Evolutionary conservation across 2,888 invertebrate genomes (phyloP), one percentile per base, ranked within the genome.

Genomic region (Xestobium rufovillosum): DNA sequence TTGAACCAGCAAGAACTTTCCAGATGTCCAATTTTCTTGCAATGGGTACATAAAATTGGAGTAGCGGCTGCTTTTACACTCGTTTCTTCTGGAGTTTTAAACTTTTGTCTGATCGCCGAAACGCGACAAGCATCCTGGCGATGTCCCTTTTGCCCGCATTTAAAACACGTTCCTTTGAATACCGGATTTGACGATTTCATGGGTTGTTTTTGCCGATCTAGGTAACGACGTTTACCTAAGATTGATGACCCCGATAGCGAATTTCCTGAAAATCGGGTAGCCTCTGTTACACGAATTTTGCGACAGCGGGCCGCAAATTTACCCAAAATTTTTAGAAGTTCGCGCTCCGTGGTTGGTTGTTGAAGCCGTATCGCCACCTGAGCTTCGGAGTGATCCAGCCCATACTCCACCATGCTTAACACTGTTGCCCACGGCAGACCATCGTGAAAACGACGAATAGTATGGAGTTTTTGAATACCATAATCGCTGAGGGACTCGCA

Each of bases 1-100:
- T 45, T 45, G 37, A 11, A 36, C 39, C 39, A 46, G 33, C 42
- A 46, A 14, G 36, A 45, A 6, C 6, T 2, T 27, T 46, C 42
- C 3, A 19, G 33, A 14, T 46, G 44, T 1, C 46, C 46, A 1
- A 45, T 35, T 38, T 46, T 46, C 16, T 46, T 39, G 25, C 46
- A 45, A 30, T 40, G 35, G 8, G n/a, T 25, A 35, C 43, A 47
- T n/a, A 19, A 8, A n/a, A 19, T 19, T 19, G 6, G 6, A 8
- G 23, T 8, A 8, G 6, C 23, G 6, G 23, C n/a, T 19, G 6
- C n/a, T n/a, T 19, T 19, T n/a, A 19, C 23, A 6, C 6, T 8
- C 6, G 6, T 19, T 19, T 19, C 23, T 8, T 6, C n/a, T 6
- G 6, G 6, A n/a, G 6, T n/a, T n/a, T n/a, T n/a, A n/a, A n/a